Base-by-base conservation (phyloP, 1,140 invertebrate genomes). In the Bradysia coprophila region DNA sequence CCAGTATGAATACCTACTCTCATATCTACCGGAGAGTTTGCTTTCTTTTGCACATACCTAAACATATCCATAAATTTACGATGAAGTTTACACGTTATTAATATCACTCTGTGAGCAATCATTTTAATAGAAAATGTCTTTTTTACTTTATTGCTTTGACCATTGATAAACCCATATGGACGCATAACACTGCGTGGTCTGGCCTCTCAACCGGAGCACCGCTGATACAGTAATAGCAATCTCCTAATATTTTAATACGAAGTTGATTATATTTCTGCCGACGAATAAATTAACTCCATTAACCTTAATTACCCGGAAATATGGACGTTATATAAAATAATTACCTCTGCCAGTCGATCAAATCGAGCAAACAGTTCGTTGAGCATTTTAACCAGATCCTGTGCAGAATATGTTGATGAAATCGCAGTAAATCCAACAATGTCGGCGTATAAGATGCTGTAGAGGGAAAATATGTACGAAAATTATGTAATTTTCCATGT, bases 1-100 rank as follows among this genome's bases (percentile, higher is more conserved):
- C 93, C 94, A 0, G 91, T 96, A 61, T 98, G 93, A 49, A 98
- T 88, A 3, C 92, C 93, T 21, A 98, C 92, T 43, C 94, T 69
- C 94, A 98, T 98, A 64, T 98, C 91, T 23, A 98, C 93, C 9
- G 86, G 84, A 28, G 88, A 92, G 53, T 91, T 90, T 0, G 90
- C 92, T 45, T 81, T 90, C 58, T 93, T 82, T 51, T 92, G 83
- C n/a, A 94, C 87, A 61, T 92, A 92, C 61, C 84, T 88, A 53
- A 13, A 55, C 45, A 46, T n/a, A n/a, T n/a, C n/a, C n/a, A n/a
- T n/a, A n/a, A n/a, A n/a, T n/a, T n/a, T n/a, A n/a, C n/a, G n/a
- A n/a, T 45, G 45, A 39, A 40, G 22, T 18, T 44, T 34, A 42
- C 18, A 45, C 11, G 5, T 24, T 43, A 22, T 43, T 22, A 22